Percentiles rank a stretch among this genome's conserved stretches.
Evolutionary conservation across 2,797 vertebrate genomes (phyloP).

Genomic region (Myotis planiceps): DNA sequence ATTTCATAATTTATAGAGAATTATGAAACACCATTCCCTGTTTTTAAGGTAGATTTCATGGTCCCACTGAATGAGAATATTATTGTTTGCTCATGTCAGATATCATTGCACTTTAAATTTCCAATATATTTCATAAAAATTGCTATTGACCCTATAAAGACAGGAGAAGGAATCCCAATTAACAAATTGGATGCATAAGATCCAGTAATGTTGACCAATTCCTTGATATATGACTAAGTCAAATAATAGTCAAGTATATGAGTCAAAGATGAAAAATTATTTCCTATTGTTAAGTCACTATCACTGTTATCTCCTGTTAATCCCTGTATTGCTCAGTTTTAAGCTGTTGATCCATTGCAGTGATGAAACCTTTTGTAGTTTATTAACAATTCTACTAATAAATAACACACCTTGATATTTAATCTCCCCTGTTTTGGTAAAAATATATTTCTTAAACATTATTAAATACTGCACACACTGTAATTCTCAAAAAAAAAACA

Average conservation of each 20-base stretch:
- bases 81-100: background rate
- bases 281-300: background rate
- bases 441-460: background rate
- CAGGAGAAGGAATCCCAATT: background rate
- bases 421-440: background rate
- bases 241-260: slow-evolving; percentile 22
- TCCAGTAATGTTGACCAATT: slow-evolving; percentile 57
- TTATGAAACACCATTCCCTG: background rate
- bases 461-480: background rate
- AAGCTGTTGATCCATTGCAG: background rate
- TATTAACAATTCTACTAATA: background rate
- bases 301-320: background rate
- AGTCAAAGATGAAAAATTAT: background rate
- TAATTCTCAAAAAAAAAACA: background rate
- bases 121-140: slow-evolving; percentile 39
- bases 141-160: background rate
- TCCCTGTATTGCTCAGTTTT: background rate
- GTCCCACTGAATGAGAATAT: slow-evolving; percentile 20
- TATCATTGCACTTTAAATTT: background rate
- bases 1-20: slow-evolving; percentile 8
- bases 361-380: slow-evolving; percentile 37
- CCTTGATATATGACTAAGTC: slow-evolving; percentile 37
- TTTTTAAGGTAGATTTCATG: background rate
- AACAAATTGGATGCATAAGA: slow-evolving; percentile 54
- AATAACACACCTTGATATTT: background rate